Base-by-base conservation (phyloP, 2,888 invertebrate species). In the Caenorhabditis sulstoni region DNA sequence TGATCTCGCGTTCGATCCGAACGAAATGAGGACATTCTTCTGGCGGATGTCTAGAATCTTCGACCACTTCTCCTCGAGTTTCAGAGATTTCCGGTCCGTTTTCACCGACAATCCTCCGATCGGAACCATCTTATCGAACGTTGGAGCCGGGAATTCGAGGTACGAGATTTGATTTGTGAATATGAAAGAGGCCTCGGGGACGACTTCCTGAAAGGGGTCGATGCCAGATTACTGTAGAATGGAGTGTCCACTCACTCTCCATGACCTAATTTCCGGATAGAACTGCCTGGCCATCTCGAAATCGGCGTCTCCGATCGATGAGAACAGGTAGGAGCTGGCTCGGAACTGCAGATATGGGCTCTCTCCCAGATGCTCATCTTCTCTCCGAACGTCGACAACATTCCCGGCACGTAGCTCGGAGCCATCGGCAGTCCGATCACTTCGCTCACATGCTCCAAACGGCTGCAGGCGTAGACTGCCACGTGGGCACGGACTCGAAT, bases 61-160 rank as follows among this genome's bases (percentile, higher is more conserved):
- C 9, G 57, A 20, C 55, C 55, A 67, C 37, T 67, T 58, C 18
- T 55, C 45, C 11, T 35, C 14, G 18, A 64, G n/a, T 37, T 50
- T 37, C 35, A 41, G 3, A 2, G 23, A n/a, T 11, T 8, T 29
- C n/a, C 1, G 3, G 7, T 37, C 11, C 3, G 35, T 29, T 52
- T 20, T 52, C n/a, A 52, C 35, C 18, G 29, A 14, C 3, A 52
- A 12, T 12, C 52, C 52, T 35, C 52, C 52, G 49, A 52, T 52
- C 35, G 52, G 66, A 18, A 66, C 41, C n/a, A 66, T 55, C 29
- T 66, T 66, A 16, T 66, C 47, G 16, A 66, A 50, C 18, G 66
- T 55, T 3, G 66, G 66, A 0, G 44, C 44, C 1, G 66, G 45
- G 23, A 66, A 66, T 16, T 35, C 39, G 3, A 66, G 18, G 12